Conservation (phyloP, 2,113 vertebrate genomes). For the Rhodinocichla rosea region DNA sequence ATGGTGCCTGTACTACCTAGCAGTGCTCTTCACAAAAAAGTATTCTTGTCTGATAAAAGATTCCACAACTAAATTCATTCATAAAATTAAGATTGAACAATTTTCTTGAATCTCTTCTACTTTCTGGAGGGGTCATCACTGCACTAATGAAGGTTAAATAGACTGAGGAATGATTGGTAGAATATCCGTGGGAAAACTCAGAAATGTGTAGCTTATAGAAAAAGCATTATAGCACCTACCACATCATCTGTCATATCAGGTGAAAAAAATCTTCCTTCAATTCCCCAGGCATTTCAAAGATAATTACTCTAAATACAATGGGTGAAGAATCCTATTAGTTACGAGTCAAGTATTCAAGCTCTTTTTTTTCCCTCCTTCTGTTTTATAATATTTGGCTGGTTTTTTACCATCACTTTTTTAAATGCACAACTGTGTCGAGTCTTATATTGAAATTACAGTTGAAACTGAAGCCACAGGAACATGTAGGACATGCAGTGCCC, state of each 20-base stretch:
- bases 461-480: neutral
- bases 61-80: neutral
- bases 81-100: slow-evolving; percentile 35
- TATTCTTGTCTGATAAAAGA: neutral
- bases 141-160: slow-evolving; percentile 35
- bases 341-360: neutral
- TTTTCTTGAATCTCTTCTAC: neutral
- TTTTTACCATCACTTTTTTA: neutral
- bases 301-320: slow-evolving; percentile 27
- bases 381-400: neutral
- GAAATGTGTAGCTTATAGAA: neutral
- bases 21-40: neutral
- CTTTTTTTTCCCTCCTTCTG: neutral
- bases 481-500: neutral
- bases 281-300: slow-evolving; percentile 2
- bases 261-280: neutral
- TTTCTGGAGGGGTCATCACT: slow-evolving; percentile 5
- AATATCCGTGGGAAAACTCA: neutral
- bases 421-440: neutral
- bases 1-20: neutral
- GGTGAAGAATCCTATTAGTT: slow-evolving; percentile 3
- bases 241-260: neutral
- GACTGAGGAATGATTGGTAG: neutral
- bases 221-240: neutral
- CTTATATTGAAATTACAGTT: neutral